Base-by-base conservation (phyloP, 2,113 vertebrate species). In the Seriola quinqueradiata region DNA sequence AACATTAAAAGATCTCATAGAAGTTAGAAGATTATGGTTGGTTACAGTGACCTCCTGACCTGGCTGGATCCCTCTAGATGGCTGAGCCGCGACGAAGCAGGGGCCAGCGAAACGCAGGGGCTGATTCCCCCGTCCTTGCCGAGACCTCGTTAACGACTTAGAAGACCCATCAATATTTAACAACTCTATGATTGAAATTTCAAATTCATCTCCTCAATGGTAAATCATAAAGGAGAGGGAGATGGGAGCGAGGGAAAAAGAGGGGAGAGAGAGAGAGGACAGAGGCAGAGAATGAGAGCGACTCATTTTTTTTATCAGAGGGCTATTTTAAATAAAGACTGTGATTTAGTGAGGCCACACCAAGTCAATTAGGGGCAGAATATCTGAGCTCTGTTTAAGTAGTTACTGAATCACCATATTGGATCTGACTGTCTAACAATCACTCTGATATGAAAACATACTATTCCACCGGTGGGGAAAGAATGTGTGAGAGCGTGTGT, bases 151-250 rank as follows among this genome's bases (percentile, higher is more conserved):
- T 91, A 92, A 87, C 83, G 88, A 92, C 92, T 91, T 86, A 86
- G 90, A 91, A 82, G 87, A 87, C 69, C 85, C 91, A 95, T 95
- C 92, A 94, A 95, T 95, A 93, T 94, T 94, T 95, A 95, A 95
- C 87, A 88, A 92, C 83, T 80, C 79, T 71, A 82, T 94, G 92
- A 95, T 92, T 92, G 93, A 94, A 94, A 94, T 93, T 95, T 94
- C 84, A 93, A 93, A 95, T 95, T 90, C 87, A 89, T 93, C 88
- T 90, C 89, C 87, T 87, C 87, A 75, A 82, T 89, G 90, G 84
- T 92, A 92, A 92, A 94, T 94, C 91, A 90, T 88, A 92, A 92
- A 92, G 83, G 86, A 87, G 78, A 68, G 74, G 48, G 83, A 79
- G 84, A 84, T 17, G 79, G 81, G 74, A 87, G 79, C 1, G 28